Percentiles rank a stretch among this genome's conserved stretches.
phyloP scores from a whole-genome alignment of 2,113 vertebrate genomes.

The Hystrix brachyura region DNA sequence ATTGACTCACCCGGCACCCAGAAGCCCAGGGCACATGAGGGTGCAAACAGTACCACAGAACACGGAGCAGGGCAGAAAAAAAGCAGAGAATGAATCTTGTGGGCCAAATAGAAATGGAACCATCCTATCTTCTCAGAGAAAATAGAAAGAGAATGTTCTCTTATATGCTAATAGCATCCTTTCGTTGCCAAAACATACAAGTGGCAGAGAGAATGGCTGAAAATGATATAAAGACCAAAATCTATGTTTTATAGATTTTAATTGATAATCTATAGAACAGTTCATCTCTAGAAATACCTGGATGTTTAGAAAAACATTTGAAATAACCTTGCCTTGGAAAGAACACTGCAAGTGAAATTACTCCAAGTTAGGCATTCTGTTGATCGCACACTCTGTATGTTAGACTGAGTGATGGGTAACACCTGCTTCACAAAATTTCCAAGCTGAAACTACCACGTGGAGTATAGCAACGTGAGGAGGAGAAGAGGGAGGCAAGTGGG shows the following conservation, averaged over 20 bases:
- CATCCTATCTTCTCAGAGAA: neutral
- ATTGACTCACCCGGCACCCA: neutral
- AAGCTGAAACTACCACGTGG: neutral
- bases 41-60: neutral
- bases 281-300: neutral
- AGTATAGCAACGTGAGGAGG: too few species aligned
- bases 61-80: neutral
- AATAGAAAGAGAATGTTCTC: neutral
- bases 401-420: neutral
- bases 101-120: neutral
- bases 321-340: slow-evolving; percentile 53
- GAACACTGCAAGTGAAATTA: neutral
- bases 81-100: neutral
- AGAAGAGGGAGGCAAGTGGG: too few species aligned
- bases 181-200: neutral
- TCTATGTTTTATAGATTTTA: neutral
- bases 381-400: neutral
- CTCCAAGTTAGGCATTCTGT: neutral
- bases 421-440: slow-evolving; percentile 6
- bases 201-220: neutral
- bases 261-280: neutral
- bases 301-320: slow-evolving; percentile 25
- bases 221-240: neutral
- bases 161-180: neutral
- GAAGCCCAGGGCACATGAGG: neutral